Evolutionary conservation across 2,113 vertebrate genomes (phyloP), one percentile per base, ranked within the genome.

Genomic region (Empidonax traillii): DNA sequence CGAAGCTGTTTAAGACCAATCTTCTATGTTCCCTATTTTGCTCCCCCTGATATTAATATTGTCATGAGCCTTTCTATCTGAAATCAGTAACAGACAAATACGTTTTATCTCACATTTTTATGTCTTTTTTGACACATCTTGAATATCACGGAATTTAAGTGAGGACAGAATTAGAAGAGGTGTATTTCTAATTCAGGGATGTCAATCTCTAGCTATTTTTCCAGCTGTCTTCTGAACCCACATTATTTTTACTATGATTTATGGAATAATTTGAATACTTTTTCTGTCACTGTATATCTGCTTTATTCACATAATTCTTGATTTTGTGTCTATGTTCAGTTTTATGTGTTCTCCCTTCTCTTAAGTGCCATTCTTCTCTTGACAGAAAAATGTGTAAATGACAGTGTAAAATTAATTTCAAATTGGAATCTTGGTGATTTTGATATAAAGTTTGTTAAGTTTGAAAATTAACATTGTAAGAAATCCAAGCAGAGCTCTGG

Each of bases 241-340:
- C 5, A 0, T 81, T 72, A 89, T 87, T 97, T 97, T 97, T 78
- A 67, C 80, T 90, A 87, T 77, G 90, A 69, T 88, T 92, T 75
- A 77, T 93, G 53, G 78, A 76, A 94, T 92, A 85, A 87, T 85
- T 93, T 96, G 39, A 95, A 92, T 77, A 25, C 65, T 17, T 96
- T 93, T 66, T 92, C 25, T 84, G 20, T 97, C 52, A 51, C 33
- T 68, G 55, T 39, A 35, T 69, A 87, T 85, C 33, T 82, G 92
- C 88, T 93, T 93, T 92, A 80, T 84, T 95, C 85, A 92, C 6
- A 72, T 86, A 89, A 89, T 91, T 91, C 56, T 68, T 56, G 85
- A 91, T 91, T 82, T 81, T 66, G 15, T 85, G 44, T 13, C 39
- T 87, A 23, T 76, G 30, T 39, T 88, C 24, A 66, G 9, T 67